phyloP scores from a whole-genome alignment of 2,888 invertebrate species.

The Dynastes hyllus region DNA sequence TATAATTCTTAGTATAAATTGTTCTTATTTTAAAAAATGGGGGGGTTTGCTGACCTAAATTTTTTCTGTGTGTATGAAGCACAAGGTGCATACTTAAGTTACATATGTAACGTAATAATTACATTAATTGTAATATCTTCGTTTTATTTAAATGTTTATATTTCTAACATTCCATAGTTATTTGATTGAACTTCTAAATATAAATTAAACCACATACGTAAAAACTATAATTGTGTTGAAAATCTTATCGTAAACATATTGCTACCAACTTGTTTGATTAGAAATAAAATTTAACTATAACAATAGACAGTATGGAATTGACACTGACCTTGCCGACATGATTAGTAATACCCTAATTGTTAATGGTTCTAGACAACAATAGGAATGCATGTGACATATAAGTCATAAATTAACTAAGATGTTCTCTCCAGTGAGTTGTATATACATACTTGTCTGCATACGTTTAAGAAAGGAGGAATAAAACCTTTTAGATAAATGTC shows the following conservation, averaged over 20 bases:
- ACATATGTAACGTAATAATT: no score
- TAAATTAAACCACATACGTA: not conserved
- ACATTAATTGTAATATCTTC: no score
- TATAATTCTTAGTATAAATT: no score
- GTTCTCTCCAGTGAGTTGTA: conserved; percentile 16
- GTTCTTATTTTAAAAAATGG: no score
- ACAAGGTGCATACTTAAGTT: not conserved
- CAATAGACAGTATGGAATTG: not conserved
- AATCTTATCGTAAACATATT: not conserved
- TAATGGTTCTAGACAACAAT: conserved; percentile 42
- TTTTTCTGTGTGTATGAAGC: not conserved
- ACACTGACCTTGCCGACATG: conserved; percentile 28
- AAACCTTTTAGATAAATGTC: conserved; percentile 31
- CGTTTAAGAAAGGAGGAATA: conserved; percentile 7
- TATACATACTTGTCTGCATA: conserved; percentile 12
- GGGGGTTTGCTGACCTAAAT: no score
- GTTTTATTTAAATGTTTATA: no score
- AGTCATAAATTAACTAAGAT: conserved; percentile 36
- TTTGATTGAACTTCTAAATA: not conserved
- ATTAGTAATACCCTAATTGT: conserved; percentile 44
- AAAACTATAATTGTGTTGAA: not conserved
- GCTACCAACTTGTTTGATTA: not conserved
- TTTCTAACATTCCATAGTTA: not conserved
- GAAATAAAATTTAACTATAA: not conserved
- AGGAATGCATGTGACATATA: conserved; percentile 31